Evolutionary conservation across 2,888 invertebrate species (phyloP), one percentile per base, ranked within the genome.

Genomic region (Linnaemya tessellans): DNA sequence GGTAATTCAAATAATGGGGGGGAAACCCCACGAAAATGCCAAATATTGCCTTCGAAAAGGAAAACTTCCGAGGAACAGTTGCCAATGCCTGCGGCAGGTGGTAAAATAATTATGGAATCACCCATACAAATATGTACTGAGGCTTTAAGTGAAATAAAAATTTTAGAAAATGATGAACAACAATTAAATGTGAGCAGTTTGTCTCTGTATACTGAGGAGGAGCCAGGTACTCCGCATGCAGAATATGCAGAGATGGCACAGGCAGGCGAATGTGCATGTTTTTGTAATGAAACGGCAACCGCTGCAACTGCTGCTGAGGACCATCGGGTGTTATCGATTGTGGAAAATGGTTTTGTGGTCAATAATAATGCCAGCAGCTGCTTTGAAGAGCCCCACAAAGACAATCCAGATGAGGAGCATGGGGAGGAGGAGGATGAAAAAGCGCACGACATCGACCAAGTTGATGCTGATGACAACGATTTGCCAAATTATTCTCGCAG

Each of bases 401-500:
- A 43, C 0, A n/a, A 10, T 54, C 49, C 1, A 18, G 75, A 68
- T 1, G 38, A 22, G 3, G 51, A 64, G 3, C 30, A n/a, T 1
- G 41, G 13, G 1, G 9, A 35, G 5, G 46, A 41, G 10, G 70
- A 46, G 10, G 74, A 46, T 0, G 15, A 38, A 5, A 4, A 1
- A 11, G 41, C 20, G 5, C 25, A 71, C 8, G 70, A 38, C 8
- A 70, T 38, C 0, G 20, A 25, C 8, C n/a, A 11, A 11, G 41
- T 15, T 3, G 65, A 78, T 13, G 73, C 78, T 8, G 80, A 83
- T 20, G 80, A 82, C 1, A 68, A 20, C 43, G 87, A 87, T 25
- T 80, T 87, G 43, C 80, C 80, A 13, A 86, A 84, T 11, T 86
- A 86, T 70, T 84, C 84, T 10, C 80, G 75, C 15, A 87, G 86